Evolutionary conservation across 2,113 vertebrate genomes (phyloP), one percentile per base, ranked within the genome.

Genomic region (Emberiza fucata): DNA sequence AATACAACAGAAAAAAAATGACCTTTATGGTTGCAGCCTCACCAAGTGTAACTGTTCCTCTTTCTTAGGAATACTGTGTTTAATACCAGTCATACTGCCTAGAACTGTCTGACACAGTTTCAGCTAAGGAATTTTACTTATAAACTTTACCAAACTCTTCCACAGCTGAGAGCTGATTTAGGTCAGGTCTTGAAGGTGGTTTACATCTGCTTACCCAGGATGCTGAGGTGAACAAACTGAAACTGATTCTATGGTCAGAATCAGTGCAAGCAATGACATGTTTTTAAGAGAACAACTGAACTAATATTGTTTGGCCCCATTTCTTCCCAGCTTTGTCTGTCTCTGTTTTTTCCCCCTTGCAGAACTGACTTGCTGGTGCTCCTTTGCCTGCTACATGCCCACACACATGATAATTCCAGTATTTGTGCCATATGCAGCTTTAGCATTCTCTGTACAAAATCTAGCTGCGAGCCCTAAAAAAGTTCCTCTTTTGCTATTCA

Each of bases 281-380:
- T 21, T 83, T 56, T 6, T 29, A 71, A 56, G 5, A 33, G 24
- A 64, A 68, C 5, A 80, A 42, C 7, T 9, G 29, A 76, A 45
- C 13, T n/a, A 51, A 48, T 6, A 37, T 3, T 71, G 9, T 45
- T 84, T 48, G 51, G 11, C 15, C 15, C 3, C 23, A 47, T 57
- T 66, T 90, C 3, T 22, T 89, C 15, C 24, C 31, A 81, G 37
- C 6, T 84, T 44, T 64, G 27, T 8, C 37, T 59, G 35, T 22
- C 18, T n/a, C 12, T 40, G 5, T 29, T 9, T 14, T 24, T 8
- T 3, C 1, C 11, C 5, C 28, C 6, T 10, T 10, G 11, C 12
- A 63, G 22, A 83, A 45, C 4, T 28, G 35, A 37, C 11, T 60
- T 42, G 10, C 59, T 77, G 14, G 27, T 77, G 37, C 11, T 87